Conservation (phyloP, 1,140 invertebrate genomes). For the Gryllus bimaculatus region DNA sequence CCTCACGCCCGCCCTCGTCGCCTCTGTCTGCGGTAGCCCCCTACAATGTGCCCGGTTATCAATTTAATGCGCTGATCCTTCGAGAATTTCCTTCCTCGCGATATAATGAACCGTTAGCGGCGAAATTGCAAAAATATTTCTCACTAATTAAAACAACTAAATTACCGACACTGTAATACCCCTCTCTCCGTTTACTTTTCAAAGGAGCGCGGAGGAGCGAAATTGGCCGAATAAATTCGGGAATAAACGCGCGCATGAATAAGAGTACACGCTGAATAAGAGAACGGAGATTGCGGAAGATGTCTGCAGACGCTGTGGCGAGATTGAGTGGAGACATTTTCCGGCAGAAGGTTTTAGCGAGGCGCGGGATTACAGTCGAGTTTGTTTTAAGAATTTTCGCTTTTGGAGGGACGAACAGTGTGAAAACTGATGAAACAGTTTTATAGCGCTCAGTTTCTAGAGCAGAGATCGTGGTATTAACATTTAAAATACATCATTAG, state of each 20-base stretch:
- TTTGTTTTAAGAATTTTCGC: no score
- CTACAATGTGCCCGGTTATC: background rate
- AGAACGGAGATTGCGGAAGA: background rate
- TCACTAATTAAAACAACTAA: constrained; percentile 6
- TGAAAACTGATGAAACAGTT: no score
- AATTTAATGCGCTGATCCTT: constrained; percentile 1
- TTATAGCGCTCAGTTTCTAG: no score
- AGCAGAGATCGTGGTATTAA: no score
- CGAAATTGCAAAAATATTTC: constrained; percentile 2
- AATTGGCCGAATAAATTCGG: background rate
- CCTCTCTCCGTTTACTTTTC: background rate
- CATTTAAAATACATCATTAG: no score
- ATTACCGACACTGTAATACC: background rate
- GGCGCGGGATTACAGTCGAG: no score
- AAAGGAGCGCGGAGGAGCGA: background rate
- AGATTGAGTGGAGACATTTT: background rate
- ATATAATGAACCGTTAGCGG: background rate
- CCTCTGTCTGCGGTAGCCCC: background rate
- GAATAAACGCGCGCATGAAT: background rate
- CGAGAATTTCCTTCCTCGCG: constrained; percentile 2
- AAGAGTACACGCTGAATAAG: background rate
- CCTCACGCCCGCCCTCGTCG: background rate
- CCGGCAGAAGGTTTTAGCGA: background rate
- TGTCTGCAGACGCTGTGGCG: background rate
- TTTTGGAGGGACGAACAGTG: no score